Conservation (phyloP, 1,140 invertebrate species). For the Zaprionus kolodkinae region DNA sequence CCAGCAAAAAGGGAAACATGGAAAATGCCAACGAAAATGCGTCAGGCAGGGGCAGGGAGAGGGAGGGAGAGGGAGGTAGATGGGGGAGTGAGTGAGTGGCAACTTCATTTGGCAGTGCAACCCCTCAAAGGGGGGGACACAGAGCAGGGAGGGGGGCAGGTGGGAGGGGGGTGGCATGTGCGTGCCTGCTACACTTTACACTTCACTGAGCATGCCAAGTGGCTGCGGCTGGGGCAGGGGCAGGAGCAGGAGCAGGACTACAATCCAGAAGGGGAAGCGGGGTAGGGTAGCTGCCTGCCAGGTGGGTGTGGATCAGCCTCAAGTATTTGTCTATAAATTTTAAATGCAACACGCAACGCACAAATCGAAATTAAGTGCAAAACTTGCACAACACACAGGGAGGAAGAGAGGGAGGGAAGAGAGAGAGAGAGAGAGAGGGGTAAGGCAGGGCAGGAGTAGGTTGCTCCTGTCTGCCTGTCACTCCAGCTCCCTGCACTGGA, state of each 20-base stretch:
- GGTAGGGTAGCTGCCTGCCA: neutral
- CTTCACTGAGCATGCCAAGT: slow-evolving; percentile 57
- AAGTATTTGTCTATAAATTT: slow-evolving; percentile 57
- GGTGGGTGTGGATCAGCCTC: slow-evolving; percentile 9
- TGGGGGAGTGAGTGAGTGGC: slow-evolving; percentile 27
- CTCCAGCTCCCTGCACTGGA: slow-evolving; percentile 6
- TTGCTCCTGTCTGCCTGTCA: neutral
- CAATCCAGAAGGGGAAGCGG: neutral
- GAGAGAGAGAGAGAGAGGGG: no score
- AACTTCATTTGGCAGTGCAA: slow-evolving; percentile 39
- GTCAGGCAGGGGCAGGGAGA: neutral
- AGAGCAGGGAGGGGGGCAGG: neutral
- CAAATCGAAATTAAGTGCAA: slow-evolving; percentile 53
- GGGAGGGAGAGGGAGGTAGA: neutral
- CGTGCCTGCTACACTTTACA: slow-evolving; percentile 53
- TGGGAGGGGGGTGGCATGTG: slow-evolving; percentile 10
- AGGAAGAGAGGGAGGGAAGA: neutral
- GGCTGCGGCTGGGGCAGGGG: slow-evolving; percentile 10
- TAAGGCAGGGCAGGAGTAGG: neutral
- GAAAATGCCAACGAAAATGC: slow-evolving; percentile 45
- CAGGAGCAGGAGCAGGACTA: no score
- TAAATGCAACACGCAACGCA: slow-evolving; percentile 60
- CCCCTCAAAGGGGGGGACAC: neutral
- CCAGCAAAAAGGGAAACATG: slow-evolving; percentile 41
- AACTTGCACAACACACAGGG: slow-evolving; percentile 30